These are phyloP conservation scores for Chroicocephalus ridibundus DNA, from an alignment of 2,113 vertebrate species.

Conservation along the genomic window DNA sequence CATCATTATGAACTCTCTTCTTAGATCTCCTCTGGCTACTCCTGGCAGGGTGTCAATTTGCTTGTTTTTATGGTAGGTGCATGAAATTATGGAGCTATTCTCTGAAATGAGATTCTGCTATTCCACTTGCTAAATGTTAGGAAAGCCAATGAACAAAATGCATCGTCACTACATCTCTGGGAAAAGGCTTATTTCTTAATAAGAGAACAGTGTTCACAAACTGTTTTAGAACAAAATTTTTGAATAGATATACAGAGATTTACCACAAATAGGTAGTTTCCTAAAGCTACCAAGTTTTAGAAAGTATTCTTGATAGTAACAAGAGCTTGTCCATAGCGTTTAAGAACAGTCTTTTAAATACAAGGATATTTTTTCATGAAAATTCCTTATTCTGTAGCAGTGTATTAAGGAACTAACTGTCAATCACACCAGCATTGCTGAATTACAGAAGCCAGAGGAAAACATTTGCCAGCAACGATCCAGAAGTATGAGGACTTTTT, in stretches of 20 bases:
- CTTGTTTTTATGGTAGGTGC: slow-evolving; percentile 78
- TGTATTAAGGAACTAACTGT: background rate
- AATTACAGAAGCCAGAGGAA: background rate
- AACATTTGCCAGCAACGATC: background rate
- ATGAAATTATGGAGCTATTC: slow-evolving; percentile 67
- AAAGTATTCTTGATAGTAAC: background rate
- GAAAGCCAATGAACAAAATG: background rate
- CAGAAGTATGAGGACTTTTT: background rate
- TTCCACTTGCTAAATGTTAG: slow-evolving; percentile 21
- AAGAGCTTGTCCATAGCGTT: background rate
- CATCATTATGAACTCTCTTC: slow-evolving; percentile 75
- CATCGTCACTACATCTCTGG: background rate
- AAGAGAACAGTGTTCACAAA: background rate
- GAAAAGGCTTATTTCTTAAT: slow-evolving; percentile 5
- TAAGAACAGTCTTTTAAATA: background rate
- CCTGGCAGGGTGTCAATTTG: slow-evolving; percentile 80
- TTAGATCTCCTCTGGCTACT: slow-evolving; percentile 80
- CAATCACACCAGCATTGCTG: background rate
- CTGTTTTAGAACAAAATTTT: background rate
- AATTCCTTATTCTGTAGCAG: background rate
- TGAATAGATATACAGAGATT: background rate
- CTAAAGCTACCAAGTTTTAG: background rate
- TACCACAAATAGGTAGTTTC: background rate
- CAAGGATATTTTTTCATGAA: fast-evolving
- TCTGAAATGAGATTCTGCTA: slow-evolving; percentile 63